Base-by-base conservation (phyloP, 2,888 invertebrate species). In the Palloptera scutellata region DNA sequence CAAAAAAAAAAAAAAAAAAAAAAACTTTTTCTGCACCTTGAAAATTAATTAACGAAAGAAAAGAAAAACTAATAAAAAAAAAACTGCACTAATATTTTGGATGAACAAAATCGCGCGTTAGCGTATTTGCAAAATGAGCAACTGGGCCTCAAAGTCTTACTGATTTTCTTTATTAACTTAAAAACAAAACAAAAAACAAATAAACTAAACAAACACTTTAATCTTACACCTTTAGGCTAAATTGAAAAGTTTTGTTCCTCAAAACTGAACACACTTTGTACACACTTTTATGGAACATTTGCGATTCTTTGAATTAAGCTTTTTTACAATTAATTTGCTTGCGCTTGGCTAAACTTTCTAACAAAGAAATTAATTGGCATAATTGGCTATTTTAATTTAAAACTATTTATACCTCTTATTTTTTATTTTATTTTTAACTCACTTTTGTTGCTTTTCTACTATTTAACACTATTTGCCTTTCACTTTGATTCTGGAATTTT, bases 321-420 rank as follows among this genome's bases (percentile, higher is more conserved):
- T n/a, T 51, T 58, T 71, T 67, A 48, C 42, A 52, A 60, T 43
- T 70, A 41, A 69, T 72, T 70, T 73, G 72, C 73, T 72, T 72
- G 66, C 48, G 67, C 72, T 70, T 70, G 40, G 30, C 60, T 69
- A 65, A 60, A 20, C 51, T 43, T 9, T 63, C n/a, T 51, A 53
- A 30, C 48, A 66, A 59, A 15, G 19, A 51, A 45, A 61, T 20
- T 1, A 52, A 65, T 59, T 59, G 45, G 51, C 67, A 51, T 66
- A 57, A 71, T 70, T 63, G 61, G 63, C 69, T 70, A 42, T 61
- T 30, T 20, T 2, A 52, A 19, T 63, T 57, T 54, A 19, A 61
- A 4, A 30, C 30, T 30, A 30, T 30, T 30, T 17, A 42, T 12
- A 42, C 51, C 41, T 55, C 59, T 41, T 60, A 17, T 30, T 57